Percentiles rank a stretch among this genome's conserved stretches.
Conservation (phyloP, 2,888 invertebrate genomes). For the Agelastica alni region DNA sequence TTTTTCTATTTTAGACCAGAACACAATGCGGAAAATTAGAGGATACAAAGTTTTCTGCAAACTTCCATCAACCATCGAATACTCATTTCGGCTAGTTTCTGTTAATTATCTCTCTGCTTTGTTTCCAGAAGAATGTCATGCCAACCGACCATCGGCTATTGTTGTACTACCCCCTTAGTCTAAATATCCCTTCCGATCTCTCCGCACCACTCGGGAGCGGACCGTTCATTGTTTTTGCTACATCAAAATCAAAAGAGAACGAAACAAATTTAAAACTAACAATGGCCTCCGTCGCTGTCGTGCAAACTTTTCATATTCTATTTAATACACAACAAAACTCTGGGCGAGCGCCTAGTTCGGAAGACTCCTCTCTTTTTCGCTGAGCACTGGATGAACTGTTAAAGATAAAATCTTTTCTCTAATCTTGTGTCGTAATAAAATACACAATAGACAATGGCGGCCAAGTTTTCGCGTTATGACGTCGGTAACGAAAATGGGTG, state of each 20-base stretch:
- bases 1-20: too few relatives aligned
- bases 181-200: neutral
- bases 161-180: neutral
- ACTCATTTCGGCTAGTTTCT: slow-evolving; percentile 10
- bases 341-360: slow-evolving; percentile 19
- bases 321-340: slow-evolving; percentile 28
- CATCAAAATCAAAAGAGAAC: slow-evolving; percentile 9
- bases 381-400: slow-evolving; percentile 32
- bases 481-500: slow-evolving; percentile 2
- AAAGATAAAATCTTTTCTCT: slow-evolving; percentile 33
- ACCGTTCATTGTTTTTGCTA: slow-evolving; percentile 13
- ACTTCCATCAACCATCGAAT: slow-evolving; percentile 8
- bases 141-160: slow-evolving; percentile 14
- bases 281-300: slow-evolving; percentile 17
- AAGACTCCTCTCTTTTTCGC: slow-evolving; percentile 23
- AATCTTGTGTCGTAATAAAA: slow-evolving; percentile 27
- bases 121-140: slow-evolving; percentile 16
- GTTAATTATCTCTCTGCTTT: slow-evolving; percentile 17
- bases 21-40: too few relatives aligned
- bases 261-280: slow-evolving; percentile 27
- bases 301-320: slow-evolving; percentile 32
- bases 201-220: neutral
- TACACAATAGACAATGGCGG: slow-evolving; percentile 35
- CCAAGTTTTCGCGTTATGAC: slow-evolving; percentile 26
- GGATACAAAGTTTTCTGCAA: too few relatives aligned